Base-by-base conservation (phyloP, 2,797 vertebrate genomes). In the Acestrorhynchus altus region DNA sequence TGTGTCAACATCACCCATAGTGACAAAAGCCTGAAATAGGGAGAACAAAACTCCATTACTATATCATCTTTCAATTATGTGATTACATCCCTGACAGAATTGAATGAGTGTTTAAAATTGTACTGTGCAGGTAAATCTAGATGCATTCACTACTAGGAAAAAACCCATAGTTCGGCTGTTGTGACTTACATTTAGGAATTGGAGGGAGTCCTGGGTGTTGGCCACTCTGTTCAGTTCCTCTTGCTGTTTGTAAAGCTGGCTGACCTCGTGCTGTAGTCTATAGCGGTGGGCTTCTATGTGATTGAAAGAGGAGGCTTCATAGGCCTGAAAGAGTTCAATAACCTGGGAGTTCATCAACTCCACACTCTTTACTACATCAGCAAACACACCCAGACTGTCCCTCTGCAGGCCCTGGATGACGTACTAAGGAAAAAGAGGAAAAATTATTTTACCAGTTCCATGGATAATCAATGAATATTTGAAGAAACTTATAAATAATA, bases 151-250 rank as follows among this genome's bases (percentile, higher is more conserved):
- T 5, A 20, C 3, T 9, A 24, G 20, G 59, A 13, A 52, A 52
- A 42, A 9, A 31, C 26, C 13, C 15, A 28, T 15, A 4, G 0
- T 22, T 24, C 2, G 15, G 2, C 10, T 42, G 20, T 31, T 39
- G 0, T 8, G n/a, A 31, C 75, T 66, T 87, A 94, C 94, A 87
- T 92, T 91, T 64, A 93, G 68, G 68, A 95, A 94, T 71, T 83
- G 83, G 78, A 89, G 20, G 51, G 89, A 26, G 52, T 95, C 92
- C 74, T 91, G 84, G 67, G 88, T 90, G 60, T 76, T 59, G 0
- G 85, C 81, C 70, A 94, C 83, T 42, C 79, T 70, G 74, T 44
- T 82, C 76, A 94, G 82, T 82, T 93, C 92, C 5, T 89, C 87
- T 11, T 82, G 82, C 75, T 72, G 91, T 83, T 87, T 87, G 69